Conservation (phyloP, 2,113 vertebrate genomes). For the Glaucidium brasilianum region DNA sequence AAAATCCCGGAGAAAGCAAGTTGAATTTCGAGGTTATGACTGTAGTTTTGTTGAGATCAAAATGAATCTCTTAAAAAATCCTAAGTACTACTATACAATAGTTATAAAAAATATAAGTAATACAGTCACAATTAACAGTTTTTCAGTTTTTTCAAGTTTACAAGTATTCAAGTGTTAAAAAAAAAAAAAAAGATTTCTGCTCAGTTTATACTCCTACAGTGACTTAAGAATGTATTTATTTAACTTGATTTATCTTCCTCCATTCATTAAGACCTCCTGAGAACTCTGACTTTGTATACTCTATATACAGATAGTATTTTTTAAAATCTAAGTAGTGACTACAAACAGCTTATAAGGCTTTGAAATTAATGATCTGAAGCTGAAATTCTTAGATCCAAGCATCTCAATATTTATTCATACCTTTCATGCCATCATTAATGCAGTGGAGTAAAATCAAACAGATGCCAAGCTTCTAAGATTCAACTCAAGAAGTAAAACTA, state of each 20-base stretch:
- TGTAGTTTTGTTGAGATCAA: background rate
- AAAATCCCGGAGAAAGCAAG: background rate
- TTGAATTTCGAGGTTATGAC: background rate
- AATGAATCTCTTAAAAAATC: background rate
- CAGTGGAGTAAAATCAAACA: background rate
- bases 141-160: background rate
- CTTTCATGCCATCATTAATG: constrained; percentile 25
- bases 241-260: background rate
- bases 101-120: background rate
- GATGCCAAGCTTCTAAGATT: background rate
- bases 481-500: background rate
- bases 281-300: no score
- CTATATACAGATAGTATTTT: background rate
- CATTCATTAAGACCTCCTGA: background rate
- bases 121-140: background rate
- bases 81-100: background rate
- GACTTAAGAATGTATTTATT: background rate
- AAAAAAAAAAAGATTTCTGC: background rate
- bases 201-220: background rate
- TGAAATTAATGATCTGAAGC: constrained; percentile 9
- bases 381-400: background rate
- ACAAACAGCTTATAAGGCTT: background rate
- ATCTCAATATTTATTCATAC: constrained; percentile 25
- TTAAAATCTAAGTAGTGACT: background rate
- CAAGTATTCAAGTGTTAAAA: background rate